Percentiles rank a stretch among this genome's conserved stretches.
phyloP scores from a whole-genome alignment of 1,140 invertebrate genomes.

The Saccostrea cuccullata region DNA sequence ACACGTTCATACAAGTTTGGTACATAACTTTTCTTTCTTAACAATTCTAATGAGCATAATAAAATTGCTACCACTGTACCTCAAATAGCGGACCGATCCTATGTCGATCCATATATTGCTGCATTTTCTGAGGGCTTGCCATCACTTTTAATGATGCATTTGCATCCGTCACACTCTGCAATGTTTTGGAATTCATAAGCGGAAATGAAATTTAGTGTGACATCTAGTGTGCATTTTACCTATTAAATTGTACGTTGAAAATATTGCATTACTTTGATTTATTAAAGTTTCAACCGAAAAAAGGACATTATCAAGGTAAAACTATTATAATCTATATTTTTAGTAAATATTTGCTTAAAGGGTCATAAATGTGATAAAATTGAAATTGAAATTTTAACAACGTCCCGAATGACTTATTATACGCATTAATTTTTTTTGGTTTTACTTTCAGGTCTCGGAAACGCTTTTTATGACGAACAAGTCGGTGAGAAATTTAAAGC shows the following conservation, averaged over 20 bases:
- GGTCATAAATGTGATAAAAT: too few species aligned
- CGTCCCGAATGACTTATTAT: background rate
- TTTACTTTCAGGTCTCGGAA: background rate
- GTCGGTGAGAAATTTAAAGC: background rate
- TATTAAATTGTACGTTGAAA: conserved; percentile 2
- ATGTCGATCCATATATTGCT: conserved; percentile 73
- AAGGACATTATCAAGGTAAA: too few species aligned
- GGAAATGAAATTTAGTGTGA: background rate
- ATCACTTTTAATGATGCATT: conserved; percentile 45
- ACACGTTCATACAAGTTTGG: background rate
- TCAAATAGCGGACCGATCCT: conserved; percentile 72
- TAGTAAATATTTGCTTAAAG: too few species aligned
- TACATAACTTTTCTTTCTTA: background rate
- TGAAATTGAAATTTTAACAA: background rate
- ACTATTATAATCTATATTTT: too few species aligned
- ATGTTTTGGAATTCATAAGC: conserved; percentile 43
- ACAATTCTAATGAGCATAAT: background rate
- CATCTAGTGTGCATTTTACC: background rate
- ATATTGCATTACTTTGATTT: background rate
- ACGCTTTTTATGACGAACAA: background rate
- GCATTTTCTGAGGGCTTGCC: conserved; percentile 66
- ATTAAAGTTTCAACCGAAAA: background rate
- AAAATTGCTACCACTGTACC: conserved; percentile 49
- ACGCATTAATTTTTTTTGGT: background rate
- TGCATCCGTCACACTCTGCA: conserved; percentile 6